Evolutionary conservation across 1,140 invertebrate genomes (phyloP), one percentile per base, ranked within the genome.

Genomic region (Neelides sp.): DNA sequence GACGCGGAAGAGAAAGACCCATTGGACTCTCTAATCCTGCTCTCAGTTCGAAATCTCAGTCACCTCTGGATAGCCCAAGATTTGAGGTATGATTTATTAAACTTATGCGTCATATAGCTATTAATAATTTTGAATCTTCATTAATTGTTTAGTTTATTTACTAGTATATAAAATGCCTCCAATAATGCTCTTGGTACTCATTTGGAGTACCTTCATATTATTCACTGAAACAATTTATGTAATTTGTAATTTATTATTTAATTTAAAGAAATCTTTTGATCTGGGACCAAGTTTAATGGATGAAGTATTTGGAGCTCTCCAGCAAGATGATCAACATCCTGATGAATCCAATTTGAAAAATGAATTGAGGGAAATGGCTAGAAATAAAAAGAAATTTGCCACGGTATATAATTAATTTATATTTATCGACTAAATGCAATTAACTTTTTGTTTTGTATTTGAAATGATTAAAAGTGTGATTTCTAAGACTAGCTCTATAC

Each of bases 211-310:
- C 8, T 34, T 34, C 15, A 34, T 15, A 34, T 10, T 34, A 34
- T 34, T 34, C 15, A 34, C 30, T 34, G 30, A 15, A 8, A 34
- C 30, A 10, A n/a, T 34, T 10, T 34, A 34, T 34, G 15, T 34
- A 34, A 10, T 10, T 34, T 10, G 4, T 12, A 23, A 43, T 22
- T 10, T 17, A 40, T 45, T 45, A 7, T 4, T 19, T 8, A n/a
- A 10, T 10, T 45, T 15, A 4, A 62, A 79, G 77, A 79, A 75
- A 67, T 78, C 80, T 40, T 80, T 87, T 53, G 91, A 96, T 69
- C 83, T 94, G 63, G 89, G 89, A 12, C 85, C 90, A 7, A 95
- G 89, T 54, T 70, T 97, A 28, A 73, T 95, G 62, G 91, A 93
- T 64, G 92, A 96, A 70, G 87, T 95, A 70, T 86, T 96, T 61